Evolutionary conservation across 2,888 invertebrate species (phyloP), one percentile per base, ranked within the genome.

Genomic region (Eucriotettix oculatus): DNA sequence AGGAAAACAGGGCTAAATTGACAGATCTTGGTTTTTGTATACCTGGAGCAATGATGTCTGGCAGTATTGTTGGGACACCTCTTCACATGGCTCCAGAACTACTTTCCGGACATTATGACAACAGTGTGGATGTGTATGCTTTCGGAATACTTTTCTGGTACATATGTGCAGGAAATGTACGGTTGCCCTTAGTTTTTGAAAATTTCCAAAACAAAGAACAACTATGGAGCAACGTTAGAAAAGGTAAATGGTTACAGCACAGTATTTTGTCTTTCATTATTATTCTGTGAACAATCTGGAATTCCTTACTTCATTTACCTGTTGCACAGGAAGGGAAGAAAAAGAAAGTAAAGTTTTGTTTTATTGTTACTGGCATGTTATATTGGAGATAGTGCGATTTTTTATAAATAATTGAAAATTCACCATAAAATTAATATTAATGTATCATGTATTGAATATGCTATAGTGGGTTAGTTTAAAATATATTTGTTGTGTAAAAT

Each of bases 1-100:
- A 72, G 0, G 69, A 76, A 1, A 82, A 85, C 68, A 79, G 90
- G 54, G 92, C 88, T 0, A 85, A 90, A 69, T 76, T 93, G 16
- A 89, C 91, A 0, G 92, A 93, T 76, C 80, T 93, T 40, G 92
- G 92, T 0, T 93, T 93, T 76, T 92, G 91, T 70, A 88, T 91
- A 64, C 89, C 90, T 1, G 90, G 88, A 70, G 90, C 91, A 1
- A 89, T 92, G 80, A 87, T 93, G 82, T 89, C 88, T 0, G 91
- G 91, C 44, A 90, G 90, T 64, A 84, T 92, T 63, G 92, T 92
- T 40, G 91, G 88, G 55, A 88, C 88, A 7, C 93, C 92, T 0
- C 87, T 90, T 61, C 92, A 93, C 72, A 92, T 93, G 92, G 91
- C 92, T 12, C 93, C 93, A 0, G 92, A 93, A 72, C 76, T 93